phyloP scores from a whole-genome alignment of 1,140 invertebrate genomes.

The Drosophila gunungcola region DNA sequence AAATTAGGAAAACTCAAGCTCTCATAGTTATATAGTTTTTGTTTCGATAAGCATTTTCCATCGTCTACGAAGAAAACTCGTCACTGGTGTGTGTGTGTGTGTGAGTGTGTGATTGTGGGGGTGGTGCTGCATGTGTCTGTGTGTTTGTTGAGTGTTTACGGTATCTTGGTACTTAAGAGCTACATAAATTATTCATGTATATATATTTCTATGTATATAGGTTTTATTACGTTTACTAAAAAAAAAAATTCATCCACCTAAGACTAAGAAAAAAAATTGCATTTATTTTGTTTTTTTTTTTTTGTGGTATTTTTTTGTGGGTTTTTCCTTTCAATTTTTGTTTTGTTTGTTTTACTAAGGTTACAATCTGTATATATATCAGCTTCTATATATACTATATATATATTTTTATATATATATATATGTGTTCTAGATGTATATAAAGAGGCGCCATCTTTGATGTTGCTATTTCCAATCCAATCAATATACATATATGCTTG shows the following conservation, averaged over 20 bases:
- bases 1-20: conserved; percentile 32
- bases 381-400: conserved; percentile 27
- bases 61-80: conserved; percentile 11
- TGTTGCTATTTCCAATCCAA: conserved; percentile 62
- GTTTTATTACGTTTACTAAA: conserved; percentile 74
- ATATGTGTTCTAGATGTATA: conserved; percentile 44
- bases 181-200: conserved; percentile 74
- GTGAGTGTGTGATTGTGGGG: conserved; percentile 15
- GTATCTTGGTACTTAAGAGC: conserved; percentile 68
- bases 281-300: conserved; percentile 38
- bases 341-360: conserved; percentile 43
- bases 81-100: conserved; percentile 36
- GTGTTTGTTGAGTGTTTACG: conserved; percentile 44
- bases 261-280: conserved; percentile 76
- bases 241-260: conserved; percentile 73
- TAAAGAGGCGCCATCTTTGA: conserved; percentile 74
- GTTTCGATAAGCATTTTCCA: conserved; percentile 34
- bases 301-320: conserved; percentile 17
- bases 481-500: conserved; percentile 43
- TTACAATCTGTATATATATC: conserved; percentile 56
- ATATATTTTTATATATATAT: conserved; percentile 30
- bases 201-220: conserved; percentile 48
- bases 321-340: conserved; percentile 16
- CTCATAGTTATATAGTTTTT: conserved; percentile 4
- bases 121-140: conserved; percentile 29